These are phyloP conservation scores for Brachionus koreanus DNA, from an alignment of 1,140 invertebrate species.

Conservation along the genomic window DNA sequence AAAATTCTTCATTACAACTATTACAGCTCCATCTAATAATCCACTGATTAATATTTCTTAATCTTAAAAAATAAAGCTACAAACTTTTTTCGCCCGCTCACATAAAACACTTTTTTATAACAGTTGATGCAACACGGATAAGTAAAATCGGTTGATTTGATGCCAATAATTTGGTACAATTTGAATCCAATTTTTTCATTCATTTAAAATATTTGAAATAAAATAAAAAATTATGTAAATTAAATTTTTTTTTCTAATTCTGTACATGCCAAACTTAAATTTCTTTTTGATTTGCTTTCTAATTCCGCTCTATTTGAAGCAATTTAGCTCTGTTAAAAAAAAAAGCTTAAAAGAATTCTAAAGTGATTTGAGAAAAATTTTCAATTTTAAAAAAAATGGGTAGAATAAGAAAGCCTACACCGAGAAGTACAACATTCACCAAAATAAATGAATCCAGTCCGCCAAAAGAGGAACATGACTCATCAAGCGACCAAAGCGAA, in stretches of 20 bases:
- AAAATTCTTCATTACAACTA: constrained; percentile 24
- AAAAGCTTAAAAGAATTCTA: not conserved
- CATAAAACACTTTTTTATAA: constrained; percentile 29
- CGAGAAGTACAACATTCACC: not conserved
- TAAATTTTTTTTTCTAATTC: not conserved
- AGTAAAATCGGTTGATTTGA: not conserved
- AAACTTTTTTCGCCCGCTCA: constrained; percentile 13
- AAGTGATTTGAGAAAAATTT: not conserved
- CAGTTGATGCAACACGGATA: not conserved
- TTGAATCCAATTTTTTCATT: not conserved
- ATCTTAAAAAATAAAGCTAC: not conserved
- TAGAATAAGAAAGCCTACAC: not conserved
- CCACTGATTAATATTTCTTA: not conserved
- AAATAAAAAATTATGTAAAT: not conserved
- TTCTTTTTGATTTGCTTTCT: not conserved
- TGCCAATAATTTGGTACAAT: not conserved
- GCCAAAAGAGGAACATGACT: not conserved
- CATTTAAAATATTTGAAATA: not conserved
- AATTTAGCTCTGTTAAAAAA: not conserved
- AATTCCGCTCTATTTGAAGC: not conserved
- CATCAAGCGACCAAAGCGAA: not conserved
- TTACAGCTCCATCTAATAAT: not conserved
- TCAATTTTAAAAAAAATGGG: constrained; percentile 14
- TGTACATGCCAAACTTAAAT: not conserved
- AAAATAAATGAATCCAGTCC: not conserved